phyloP scores from a whole-genome alignment of 1,140 invertebrate species.

The Trichonephila clavipes region DNA sequence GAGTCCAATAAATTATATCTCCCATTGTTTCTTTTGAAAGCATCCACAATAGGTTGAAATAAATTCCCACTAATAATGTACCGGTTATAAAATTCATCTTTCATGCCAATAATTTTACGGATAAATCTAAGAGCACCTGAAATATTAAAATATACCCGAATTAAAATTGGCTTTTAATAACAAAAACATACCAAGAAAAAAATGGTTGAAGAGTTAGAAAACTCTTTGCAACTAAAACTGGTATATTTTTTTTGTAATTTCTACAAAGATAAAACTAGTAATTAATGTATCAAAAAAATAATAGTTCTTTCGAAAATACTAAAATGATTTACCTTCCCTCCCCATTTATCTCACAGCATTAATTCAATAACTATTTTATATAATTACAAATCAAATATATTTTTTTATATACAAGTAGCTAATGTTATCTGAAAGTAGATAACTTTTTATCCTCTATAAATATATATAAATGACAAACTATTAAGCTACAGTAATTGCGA shows the following conservation, averaged over 20 bases:
- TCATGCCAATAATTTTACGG: slow-evolving; percentile 97
- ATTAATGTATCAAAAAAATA: not conserved
- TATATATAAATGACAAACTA: no score
- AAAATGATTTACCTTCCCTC: no score
- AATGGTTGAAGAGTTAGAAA: no score
- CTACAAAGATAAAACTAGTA: not conserved
- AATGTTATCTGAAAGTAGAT: no score
- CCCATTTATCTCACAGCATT: no score
- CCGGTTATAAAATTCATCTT: slow-evolving; percentile 99
- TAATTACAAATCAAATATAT: no score
- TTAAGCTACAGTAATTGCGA: no score
- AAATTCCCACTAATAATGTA: slow-evolving; percentile 98
- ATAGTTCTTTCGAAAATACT: not conserved
- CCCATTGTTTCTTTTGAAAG: slow-evolving; percentile 97
- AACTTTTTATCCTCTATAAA: no score
- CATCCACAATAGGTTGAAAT: slow-evolving; percentile 97
- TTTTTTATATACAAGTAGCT: no score
- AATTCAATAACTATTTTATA: no score
- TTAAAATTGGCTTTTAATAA: not conserved
- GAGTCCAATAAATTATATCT: slow-evolving; percentile 99
- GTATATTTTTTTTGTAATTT: not conserved
- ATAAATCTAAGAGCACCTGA: slow-evolving; percentile 94
- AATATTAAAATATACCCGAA: slow-evolving; percentile 76
- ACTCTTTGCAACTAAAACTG: not conserved
- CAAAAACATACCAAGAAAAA: not conserved